A percentile compares a stretch with the other conserved stretches of the same genome.
phyloP scores from a whole-genome alignment of 1,140 invertebrate genomes.

The Drosophila grimshawi region DNA sequence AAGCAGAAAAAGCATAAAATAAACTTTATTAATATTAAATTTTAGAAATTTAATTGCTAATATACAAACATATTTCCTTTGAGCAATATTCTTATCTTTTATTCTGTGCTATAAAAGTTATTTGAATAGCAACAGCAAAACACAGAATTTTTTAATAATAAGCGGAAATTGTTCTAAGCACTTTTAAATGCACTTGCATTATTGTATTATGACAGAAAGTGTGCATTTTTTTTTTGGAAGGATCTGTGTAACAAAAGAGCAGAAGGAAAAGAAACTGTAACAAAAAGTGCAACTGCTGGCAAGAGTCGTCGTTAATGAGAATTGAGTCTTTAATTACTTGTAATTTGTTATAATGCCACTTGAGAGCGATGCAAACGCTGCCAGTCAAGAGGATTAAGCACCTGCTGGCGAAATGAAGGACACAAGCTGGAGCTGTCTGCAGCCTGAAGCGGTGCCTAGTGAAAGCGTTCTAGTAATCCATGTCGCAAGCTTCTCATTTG shows the following conservation, averaged over 20 bases:
- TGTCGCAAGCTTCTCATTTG: conserved; percentile 65
- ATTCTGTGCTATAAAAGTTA: too few species aligned
- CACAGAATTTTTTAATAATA: too few species aligned
- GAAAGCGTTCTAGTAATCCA: conserved; percentile 29
- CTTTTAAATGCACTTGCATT: too few species aligned
- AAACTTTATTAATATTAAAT: too few species aligned
- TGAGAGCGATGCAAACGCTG: conserved; percentile 50
- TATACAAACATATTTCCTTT: too few species aligned
- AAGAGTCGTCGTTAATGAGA: conserved; percentile 53
- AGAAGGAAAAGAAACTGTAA: conserved; percentile 12
- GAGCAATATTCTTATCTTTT: too few species aligned
- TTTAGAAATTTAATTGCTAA: too few species aligned
- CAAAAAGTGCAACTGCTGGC: conserved; percentile 17
- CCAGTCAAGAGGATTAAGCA: conserved; percentile 52
- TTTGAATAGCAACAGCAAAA: too few species aligned
- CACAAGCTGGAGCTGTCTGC: conserved; percentile 1
- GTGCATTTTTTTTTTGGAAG: too few species aligned
- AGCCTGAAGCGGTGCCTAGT: background rate
- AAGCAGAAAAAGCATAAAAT: too few species aligned
- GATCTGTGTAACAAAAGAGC: background rate
- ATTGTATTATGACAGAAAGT: too few species aligned
- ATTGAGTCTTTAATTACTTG: conserved; percentile 76
- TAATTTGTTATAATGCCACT: conserved; percentile 81
- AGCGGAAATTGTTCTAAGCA: too few species aligned
- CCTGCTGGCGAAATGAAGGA: conserved; percentile 12